Base-by-base conservation (phyloP, 1,140 invertebrate species). In the Neodiprion pinetum region DNA sequence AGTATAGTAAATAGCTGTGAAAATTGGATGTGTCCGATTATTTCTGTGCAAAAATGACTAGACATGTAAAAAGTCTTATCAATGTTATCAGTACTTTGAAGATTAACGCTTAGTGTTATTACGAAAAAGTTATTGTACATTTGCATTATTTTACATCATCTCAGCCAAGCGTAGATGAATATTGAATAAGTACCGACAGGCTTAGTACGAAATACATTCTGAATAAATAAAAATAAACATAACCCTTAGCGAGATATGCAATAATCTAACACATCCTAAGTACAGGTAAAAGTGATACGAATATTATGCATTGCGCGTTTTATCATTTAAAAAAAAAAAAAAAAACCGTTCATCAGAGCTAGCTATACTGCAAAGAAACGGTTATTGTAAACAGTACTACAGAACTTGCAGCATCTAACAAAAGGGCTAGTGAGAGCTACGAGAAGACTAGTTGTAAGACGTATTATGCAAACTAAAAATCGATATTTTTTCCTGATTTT, bases 221-320 rank as follows among this genome's bases (percentile, higher is more conserved):
- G 53, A 61, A 61, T 61, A 61, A 61, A 61, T 61, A 61, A 61
- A 61, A 61, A 61, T 61, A 61, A 8, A 7, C 28, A 8, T 17
- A 61, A 61, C 9, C 53, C 53, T 61, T 61, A 61, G 53, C 3
- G 53, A 61, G 4, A 61, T 14, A 61, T 61, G 28, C 28, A 40
- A 40, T 40, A 61, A 7, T 9, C 53, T 61, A 61, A 61, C 53
- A 61, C 53, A 61, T 61, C 53, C 5, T 61, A 61, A 61, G 53
- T 61, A 61, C 8, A 9, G n/a, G 53, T 61, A 40, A 40, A 40
- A 40, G 28, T 40, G 28, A 61, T 61, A 61, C n/a, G 9, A 61
- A 61, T 61, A 61, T 61, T 61, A 61, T 61, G 53, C 53, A 17
- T 61, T 61, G 53, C 53, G 53, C 53, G 53, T 61, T 61, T 61